Base-by-base conservation (phyloP, 2,113 vertebrate species). In the Gallinago paraguaiae region DNA sequence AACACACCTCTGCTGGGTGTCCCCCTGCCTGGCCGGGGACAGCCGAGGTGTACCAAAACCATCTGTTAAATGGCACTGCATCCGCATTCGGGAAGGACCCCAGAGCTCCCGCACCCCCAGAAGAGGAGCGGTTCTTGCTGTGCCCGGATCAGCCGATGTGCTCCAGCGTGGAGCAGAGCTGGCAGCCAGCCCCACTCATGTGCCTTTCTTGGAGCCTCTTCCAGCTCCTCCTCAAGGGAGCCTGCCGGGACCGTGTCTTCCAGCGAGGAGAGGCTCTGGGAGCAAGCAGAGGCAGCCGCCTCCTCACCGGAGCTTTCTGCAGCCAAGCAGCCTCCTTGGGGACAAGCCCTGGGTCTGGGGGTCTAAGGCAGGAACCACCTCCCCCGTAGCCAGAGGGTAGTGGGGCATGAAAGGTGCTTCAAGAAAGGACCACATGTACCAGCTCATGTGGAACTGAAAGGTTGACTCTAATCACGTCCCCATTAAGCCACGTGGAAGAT, bases 141-240 rank as follows among this genome's bases (percentile, higher is more conserved):
- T n/a, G 80, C 80, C 20, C 35, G 12, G 76, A 17, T 25, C 8
- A 4, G 86, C 39, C 8, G 31, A 59, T 25, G 35, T 45, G 90
- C 86, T n/a, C 60, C 51, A 16, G 74, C 28, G 13, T 84, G 41
- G 84, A 43, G 61, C 59, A 56, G 93, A 41, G 87, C 90, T 94
- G 95, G 93, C 93, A 54, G 72, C 35, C 72, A 0, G 91, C 96
- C 94, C 82, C 0, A 3, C 93, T 94, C 82, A 86, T 84, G 92
- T 93, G 97, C 87, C 93, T 94, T 93, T 96, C 87, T n/a, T 82
- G 89, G 84, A 93, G 84, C 85, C 70, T 84, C 83, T 59, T 94
- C 76, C 93, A 96, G 92, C 90, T 88, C 61, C 91, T 93, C 84
- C 89, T 89, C 78, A 9, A 48, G 67, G 72, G 61, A 96, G 77